Evolutionary conservation across 2,888 invertebrate genomes (phyloP), one percentile per base, ranked within the genome.

Genomic region (Lingula anatina): DNA sequence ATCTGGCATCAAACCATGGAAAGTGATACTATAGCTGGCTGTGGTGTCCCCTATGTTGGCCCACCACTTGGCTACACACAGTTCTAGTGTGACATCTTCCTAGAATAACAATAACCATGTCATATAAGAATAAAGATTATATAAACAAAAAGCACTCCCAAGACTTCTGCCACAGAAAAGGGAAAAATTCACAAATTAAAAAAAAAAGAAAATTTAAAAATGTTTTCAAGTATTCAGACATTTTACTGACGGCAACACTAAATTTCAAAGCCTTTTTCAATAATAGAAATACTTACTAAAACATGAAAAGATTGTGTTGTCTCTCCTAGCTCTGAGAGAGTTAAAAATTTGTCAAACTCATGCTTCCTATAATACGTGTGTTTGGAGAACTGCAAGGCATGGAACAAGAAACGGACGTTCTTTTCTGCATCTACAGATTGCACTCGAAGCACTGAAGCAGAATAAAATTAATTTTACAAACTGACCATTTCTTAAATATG

Each of bases 51-150:
- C 92, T 47, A 89, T 81, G 80, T 88, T 91, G 9, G 93, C 89
- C 95, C 95, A 96, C 83, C 91, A 94, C 77, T 94, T 94, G 7
- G 92, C 92, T 54, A 96, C 82, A 50, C 87, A 90, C 38, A 96
- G 79, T 79, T 97, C 96, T 51, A 96, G 76, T 21, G 90, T 86
- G 18, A 60, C 46, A 44, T 64, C 61, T 27, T 62, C 69, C 73
- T 73, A 52, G 3, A 56, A 55, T 48, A 39, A 41, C 21, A 9
- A 18, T 15, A 43, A 43, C 4, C 24, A 25, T 45, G 40, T 26
- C 24, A 47, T 20, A 28, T 42, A 40, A 43, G 44, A 12, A 42
- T n/a, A n/a, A n/a, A n/a, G n/a, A n/a, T 20, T 7, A 38, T 21
- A 38, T 38, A 12, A 31, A 12, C 15, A 9, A 31, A 9, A 31